Evolutionary conservation across 2,797 vertebrate genomes (phyloP).

Genomic region (Rhynchonycteris naso): DNA sequence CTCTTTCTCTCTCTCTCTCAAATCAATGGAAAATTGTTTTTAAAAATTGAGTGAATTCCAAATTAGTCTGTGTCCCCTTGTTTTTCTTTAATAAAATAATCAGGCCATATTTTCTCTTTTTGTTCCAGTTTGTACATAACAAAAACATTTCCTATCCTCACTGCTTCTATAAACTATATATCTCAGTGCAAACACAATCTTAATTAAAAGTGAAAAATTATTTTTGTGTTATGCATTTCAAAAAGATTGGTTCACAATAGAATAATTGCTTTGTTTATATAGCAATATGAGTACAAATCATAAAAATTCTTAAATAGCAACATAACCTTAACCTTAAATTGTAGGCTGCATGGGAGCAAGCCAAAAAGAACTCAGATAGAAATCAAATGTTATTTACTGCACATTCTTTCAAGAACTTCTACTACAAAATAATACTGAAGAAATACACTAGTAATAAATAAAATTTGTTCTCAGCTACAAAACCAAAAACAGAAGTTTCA

Average conservation of each 20-base stretch:
- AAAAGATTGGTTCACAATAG: slow-evolving; percentile 29
- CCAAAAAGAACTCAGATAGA: slow-evolving; percentile 25
- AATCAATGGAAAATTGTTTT: too few species aligned
- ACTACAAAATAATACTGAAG: slow-evolving; percentile 51
- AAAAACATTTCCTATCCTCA: slow-evolving; percentile 1
- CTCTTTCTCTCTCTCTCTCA: too few species aligned
- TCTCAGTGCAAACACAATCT: slow-evolving; percentile 15
- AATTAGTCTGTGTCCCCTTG: not conserved
- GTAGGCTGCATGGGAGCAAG: not conserved
- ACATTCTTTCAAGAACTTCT: slow-evolving; percentile 58
- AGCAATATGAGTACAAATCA: not conserved
- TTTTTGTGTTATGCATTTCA: slow-evolving; percentile 1
- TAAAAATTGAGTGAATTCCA: slow-evolving; percentile 36
- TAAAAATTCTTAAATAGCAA: slow-evolving; percentile 53
- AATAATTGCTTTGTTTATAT: slow-evolving; percentile 57
- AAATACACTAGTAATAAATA: slow-evolving; percentile 16
- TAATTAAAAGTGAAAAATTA: slow-evolving; percentile 48
- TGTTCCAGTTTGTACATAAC: not conserved
- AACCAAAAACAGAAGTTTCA: slow-evolving; percentile 6
- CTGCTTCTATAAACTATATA: slow-evolving; percentile 37
- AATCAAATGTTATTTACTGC: slow-evolving; percentile 49
- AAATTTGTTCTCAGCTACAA: slow-evolving; percentile 38
- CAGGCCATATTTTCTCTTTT: not conserved
- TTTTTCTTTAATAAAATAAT: slow-evolving; percentile 25
- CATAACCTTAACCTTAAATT: slow-evolving; percentile 44